Evolutionary conservation across 2,888 invertebrate species (phyloP).

Genomic region (Melanargia galathea): DNA sequence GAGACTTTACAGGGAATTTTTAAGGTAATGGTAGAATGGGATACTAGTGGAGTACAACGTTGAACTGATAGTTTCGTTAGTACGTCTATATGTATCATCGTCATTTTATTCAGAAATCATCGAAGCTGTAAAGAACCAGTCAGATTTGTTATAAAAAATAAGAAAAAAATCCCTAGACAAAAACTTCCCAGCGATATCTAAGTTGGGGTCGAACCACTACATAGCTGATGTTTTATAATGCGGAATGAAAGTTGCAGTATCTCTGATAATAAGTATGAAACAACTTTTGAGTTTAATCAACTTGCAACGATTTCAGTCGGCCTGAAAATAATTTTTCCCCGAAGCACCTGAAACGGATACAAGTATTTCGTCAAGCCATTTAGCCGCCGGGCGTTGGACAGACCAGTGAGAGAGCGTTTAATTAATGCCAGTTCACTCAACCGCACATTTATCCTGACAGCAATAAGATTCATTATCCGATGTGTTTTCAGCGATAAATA

Average conservation of each 20-base stretch:
- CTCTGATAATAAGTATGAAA: not conserved
- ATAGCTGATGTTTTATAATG: too few species aligned
- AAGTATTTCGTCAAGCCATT: constrained; percentile 66
- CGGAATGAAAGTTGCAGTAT: not conserved
- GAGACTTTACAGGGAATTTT: too few species aligned
- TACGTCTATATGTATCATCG: too few species aligned
- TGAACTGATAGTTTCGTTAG: too few species aligned
- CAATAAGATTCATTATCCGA: constrained; percentile 47
- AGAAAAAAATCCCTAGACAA: too few species aligned
- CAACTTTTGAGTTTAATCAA: constrained; percentile 1
- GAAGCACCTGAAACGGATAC: constrained; percentile 54
- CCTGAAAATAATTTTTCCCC: constrained; percentile 58
- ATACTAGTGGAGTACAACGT: too few species aligned
- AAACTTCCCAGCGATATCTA: too few species aligned
- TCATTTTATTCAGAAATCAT: too few species aligned
- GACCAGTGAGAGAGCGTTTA: constrained; percentile 73
- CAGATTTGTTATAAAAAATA: too few species aligned
- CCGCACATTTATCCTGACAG: constrained; percentile 41
- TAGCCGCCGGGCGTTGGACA: constrained; percentile 66
- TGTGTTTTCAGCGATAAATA: constrained; percentile 34
- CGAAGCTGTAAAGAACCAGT: too few species aligned
- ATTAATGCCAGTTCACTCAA: constrained; percentile 61
- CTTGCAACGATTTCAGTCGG: constrained; percentile 11
- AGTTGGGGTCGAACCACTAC: too few species aligned
- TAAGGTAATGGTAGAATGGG: too few species aligned